These are phyloP conservation scores for Leuciscus idus DNA, from an alignment of 2,113 vertebrate genomes.

Conservation along the genomic window DNA sequence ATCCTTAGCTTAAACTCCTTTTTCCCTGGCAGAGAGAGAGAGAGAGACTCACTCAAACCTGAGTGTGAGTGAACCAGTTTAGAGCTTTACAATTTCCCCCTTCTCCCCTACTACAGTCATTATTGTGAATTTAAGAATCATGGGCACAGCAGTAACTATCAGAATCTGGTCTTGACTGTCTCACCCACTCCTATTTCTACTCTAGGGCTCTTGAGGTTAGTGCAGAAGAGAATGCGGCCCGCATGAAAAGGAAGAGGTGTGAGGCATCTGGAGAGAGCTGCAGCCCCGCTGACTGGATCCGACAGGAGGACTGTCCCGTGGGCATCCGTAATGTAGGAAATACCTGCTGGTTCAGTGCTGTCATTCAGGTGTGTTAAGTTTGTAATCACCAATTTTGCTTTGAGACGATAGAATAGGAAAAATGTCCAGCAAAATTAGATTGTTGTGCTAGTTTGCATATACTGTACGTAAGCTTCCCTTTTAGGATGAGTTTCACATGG, in stretches of 20 bases:
- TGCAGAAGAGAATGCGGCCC: conserved; percentile 78
- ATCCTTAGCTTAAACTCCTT: not conserved
- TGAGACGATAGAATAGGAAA: not conserved
- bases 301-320: conserved; percentile 89
- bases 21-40: not conserved
- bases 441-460: not conserved
- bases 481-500: not conserved
- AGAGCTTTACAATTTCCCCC: not conserved
- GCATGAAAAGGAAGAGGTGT: conserved; percentile 88
- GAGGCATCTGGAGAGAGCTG: conserved; percentile 85
- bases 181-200: not conserved
- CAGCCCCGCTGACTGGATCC: conserved; percentile 85
- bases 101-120: not conserved
- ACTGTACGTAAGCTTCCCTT: not conserved
- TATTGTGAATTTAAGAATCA: not conserved
- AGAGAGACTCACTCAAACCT: not conserved
- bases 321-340: conserved; percentile 96
- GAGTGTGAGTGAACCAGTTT: not conserved
- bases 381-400: not conserved
- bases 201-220: conserved; percentile 79
- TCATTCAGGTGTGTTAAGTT: conserved; percentile 88
- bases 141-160: not conserved
- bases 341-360: conserved; percentile 98
- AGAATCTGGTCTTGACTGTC: not conserved
- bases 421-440: not conserved